phyloP scores from a whole-genome alignment of 2,888 invertebrate species.

The Gerris lacustris region DNA sequence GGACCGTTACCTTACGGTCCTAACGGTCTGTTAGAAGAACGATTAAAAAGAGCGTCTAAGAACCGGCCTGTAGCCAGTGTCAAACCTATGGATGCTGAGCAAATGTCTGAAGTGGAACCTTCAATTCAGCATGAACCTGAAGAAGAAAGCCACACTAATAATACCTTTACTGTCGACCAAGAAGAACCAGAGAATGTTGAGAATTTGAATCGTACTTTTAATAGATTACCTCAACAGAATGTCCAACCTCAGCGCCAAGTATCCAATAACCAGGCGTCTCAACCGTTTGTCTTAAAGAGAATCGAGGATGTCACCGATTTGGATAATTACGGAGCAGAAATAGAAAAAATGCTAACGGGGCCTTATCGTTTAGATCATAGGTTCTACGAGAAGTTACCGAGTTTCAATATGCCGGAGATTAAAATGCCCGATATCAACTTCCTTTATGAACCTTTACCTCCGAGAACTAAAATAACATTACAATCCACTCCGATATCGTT shows the following conservation, averaged over 20 bases:
- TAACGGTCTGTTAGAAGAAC: slow-evolving; percentile 81
- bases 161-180: slow-evolving; percentile 36
- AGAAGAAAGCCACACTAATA: slow-evolving; percentile 14
- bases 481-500: neutral
- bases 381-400: neutral
- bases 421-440: neutral
- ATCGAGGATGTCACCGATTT: no score
- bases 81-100: slow-evolving; percentile 35
- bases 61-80: slow-evolving; percentile 33
- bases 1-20: slow-evolving; percentile 85
- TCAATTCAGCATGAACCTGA: slow-evolving; percentile 33
- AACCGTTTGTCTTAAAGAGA: neutral
- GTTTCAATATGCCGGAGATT: neutral
- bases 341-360: neutral
- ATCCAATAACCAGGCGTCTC: neutral
- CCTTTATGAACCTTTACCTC: neutral
- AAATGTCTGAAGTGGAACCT: slow-evolving; percentile 39
- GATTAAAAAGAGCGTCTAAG: slow-evolving; percentile 82
- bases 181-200: slow-evolving; percentile 20
- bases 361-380: neutral
- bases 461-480: neutral
- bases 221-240: neutral
- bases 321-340: neutral
- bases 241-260: neutral
- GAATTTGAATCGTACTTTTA: neutral